Evolutionary conservation across 2,888 invertebrate genomes (phyloP).

Genomic region (Papilio gigon): DNA sequence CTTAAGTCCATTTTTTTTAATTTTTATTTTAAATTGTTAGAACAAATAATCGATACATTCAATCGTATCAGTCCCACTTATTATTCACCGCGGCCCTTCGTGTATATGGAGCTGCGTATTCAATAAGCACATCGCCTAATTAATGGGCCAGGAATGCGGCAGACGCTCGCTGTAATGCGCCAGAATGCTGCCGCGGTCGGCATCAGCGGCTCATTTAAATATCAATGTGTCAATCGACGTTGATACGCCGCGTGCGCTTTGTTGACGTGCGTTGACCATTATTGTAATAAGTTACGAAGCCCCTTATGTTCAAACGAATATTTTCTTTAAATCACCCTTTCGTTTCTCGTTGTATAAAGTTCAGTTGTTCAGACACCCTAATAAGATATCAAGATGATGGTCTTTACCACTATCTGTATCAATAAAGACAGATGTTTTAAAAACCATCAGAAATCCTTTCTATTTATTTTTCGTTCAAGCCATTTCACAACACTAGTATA

Average conservation of each 20-base stretch:
- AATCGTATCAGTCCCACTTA: not conserved
- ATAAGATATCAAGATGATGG: too few species aligned
- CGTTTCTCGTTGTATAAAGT: too few species aligned
- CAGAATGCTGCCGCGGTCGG: constrained; percentile 62
- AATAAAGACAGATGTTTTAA: too few species aligned
- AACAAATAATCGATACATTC: not conserved
- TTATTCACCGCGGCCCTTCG: constrained; percentile 37
- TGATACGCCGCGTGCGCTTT: constrained; percentile 10
- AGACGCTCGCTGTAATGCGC: constrained; percentile 69
- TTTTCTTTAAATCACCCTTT: not conserved
- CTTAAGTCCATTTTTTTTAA: not conserved
- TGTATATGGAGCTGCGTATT: constrained; percentile 46
- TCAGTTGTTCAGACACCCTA: too few species aligned
- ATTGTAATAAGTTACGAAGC: not conserved
- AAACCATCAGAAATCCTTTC: too few species aligned
- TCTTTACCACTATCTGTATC: too few species aligned
- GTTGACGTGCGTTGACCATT: constrained; percentile 36
- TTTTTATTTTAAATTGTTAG: not conserved
- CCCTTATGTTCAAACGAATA: not conserved
- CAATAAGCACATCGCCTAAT: constrained; percentile 59
- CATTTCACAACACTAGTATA: too few species aligned
- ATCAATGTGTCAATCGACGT: constrained; percentile 66
- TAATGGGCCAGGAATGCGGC: constrained; percentile 75
- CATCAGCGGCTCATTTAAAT: constrained; percentile 74
- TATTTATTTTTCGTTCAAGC: too few species aligned